Percentiles rank a stretch among this genome's conserved stretches.
Conservation (phyloP, 2,113 vertebrate genomes). For the Scatophagus argus region DNA sequence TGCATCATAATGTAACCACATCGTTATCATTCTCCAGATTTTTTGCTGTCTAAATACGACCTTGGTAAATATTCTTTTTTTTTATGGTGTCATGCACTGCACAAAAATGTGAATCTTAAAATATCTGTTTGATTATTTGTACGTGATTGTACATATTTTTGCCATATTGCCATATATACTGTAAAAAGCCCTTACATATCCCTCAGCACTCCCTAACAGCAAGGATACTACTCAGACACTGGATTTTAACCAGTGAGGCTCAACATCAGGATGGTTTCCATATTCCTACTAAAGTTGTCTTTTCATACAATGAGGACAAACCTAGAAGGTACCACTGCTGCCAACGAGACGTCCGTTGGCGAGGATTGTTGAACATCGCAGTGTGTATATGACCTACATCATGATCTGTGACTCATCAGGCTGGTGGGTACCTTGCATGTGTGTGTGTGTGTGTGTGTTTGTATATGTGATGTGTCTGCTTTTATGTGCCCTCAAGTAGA, state of each 20-base stretch:
- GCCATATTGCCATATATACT: no score
- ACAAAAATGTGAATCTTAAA: not conserved
- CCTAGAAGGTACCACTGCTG: not conserved
- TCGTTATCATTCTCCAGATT: not conserved
- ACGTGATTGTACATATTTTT: no score
- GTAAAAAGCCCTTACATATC: not conserved
- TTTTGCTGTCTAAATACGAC: no score
- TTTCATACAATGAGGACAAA: not conserved
- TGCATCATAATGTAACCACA: no score
- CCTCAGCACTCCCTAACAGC: accelerated
- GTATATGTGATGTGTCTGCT: slow-evolving; percentile 21
- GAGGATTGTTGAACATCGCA: not conserved
- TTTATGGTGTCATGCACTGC: no score
- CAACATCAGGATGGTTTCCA: not conserved
- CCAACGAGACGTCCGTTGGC: not conserved
- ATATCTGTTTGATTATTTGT: no score
- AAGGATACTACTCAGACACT: not conserved
- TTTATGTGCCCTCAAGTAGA: slow-evolving; percentile 12
- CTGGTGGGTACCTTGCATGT: slow-evolving; percentile 20
- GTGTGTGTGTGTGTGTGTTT: slow-evolving; percentile 20
- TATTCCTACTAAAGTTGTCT: not conserved
- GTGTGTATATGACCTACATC: slow-evolving; percentile 44
- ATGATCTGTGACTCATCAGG: slow-evolving; percentile 67
- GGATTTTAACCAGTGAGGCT: not conserved
- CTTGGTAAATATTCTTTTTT: no score